Evolutionary conservation across 2,888 invertebrate species (phyloP), one percentile per base, ranked within the genome.

Genomic region (Cephonodes hylas): DNA sequence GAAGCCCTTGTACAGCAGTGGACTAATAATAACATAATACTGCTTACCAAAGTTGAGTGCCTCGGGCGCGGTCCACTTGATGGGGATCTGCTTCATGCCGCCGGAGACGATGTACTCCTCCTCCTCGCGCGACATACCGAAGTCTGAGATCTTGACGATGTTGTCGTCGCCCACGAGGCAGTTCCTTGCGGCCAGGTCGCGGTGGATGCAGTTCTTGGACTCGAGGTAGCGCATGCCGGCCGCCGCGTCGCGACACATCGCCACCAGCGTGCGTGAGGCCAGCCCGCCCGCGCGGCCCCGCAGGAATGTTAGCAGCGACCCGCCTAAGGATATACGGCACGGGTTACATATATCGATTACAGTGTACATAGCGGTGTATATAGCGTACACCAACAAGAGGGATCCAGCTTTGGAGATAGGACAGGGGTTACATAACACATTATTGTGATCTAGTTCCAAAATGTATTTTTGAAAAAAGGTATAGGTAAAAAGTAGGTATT

Each of bases 1-100:
- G n/a, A n/a, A n/a, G n/a, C n/a, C n/a, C n/a, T n/a, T n/a, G n/a
- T n/a, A n/a, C n/a, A n/a, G n/a, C n/a, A n/a, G n/a, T n/a, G n/a
- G n/a, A n/a, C n/a, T n/a, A n/a, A n/a, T n/a, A n/a, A n/a, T n/a
- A n/a, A n/a, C n/a, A n/a, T n/a, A n/a, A n/a, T n/a, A n/a, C n/a
- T n/a, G n/a, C 85, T 88, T 84, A 95, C 98, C 98, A 84, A 97
- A 98, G 88, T 98, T 98, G 10, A 99, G 93, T 2, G 99, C 98
- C 90, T 99, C 99, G 0, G 99, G 99, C 1, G 99, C 98, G 0
- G 99, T 99, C 99, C 99, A 99, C 88, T 99, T 99, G 65, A 99
- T 98, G 0, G 99, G 99, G 74, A 99, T 99, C 93, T 99, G 98
- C 88, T 99, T 99, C 97, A 99, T 97, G 38, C 99, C 99, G 73